These are phyloP conservation scores for Spodoptera litura DNA, from an alignment of 1,140 invertebrate genomes.

Conservation along the genomic window DNA sequence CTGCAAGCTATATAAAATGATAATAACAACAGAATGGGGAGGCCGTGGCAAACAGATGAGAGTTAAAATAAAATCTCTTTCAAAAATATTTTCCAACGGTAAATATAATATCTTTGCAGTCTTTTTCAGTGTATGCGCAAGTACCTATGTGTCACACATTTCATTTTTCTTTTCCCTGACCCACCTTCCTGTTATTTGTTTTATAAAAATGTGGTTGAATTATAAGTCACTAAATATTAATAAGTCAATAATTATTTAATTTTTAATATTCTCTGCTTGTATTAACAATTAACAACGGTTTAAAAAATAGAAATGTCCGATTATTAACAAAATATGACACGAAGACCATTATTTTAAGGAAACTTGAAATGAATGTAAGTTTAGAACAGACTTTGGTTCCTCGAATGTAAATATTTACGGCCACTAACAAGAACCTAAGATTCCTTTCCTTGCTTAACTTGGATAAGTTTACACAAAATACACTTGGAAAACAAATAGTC, in stretches of 20 bases:
- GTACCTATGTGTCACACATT: too few relatives aligned
- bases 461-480: slow-evolving; percentile 5
- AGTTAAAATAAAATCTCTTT: background rate
- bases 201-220: too few relatives aligned
- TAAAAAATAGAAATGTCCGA: too few relatives aligned
- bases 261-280: too few relatives aligned
- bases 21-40: background rate
- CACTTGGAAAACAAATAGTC: slow-evolving; percentile 24
- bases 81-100: background rate
- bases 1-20: slow-evolving; percentile 1
- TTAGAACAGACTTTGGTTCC: background rate
- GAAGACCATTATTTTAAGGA: background rate
- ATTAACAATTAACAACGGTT: too few relatives aligned
- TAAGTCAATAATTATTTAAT: too few relatives aligned
- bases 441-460: background rate
- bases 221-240: too few relatives aligned
- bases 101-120: too few relatives aligned
- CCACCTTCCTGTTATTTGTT: too few relatives aligned
- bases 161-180: too few relatives aligned
- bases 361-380: background rate
- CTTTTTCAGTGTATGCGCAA: too few relatives aligned
- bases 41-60: background rate
- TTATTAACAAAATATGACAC: too few relatives aligned
- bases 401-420: slow-evolving; percentile 1
- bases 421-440: slow-evolving; percentile 3